Evolutionary conservation across 2,797 vertebrate genomes (phyloP), one percentile per base, ranked within the genome.

Genomic region (Hippoglossus hippoglossus): DNA sequence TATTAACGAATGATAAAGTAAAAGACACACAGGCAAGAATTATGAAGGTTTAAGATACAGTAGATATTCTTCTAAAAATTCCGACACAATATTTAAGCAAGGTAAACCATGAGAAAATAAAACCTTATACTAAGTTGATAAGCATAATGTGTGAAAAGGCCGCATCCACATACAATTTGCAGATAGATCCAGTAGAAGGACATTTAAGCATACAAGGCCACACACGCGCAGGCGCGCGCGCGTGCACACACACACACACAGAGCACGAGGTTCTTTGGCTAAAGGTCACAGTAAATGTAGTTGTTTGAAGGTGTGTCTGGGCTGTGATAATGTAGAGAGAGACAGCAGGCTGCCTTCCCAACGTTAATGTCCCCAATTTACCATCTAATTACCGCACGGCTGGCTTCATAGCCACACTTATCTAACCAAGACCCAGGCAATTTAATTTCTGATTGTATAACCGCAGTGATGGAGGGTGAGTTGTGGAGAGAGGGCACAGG

Each of bases 281-380:
- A 91, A 92, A 94, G 89, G 90, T 91, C 88, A 88, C 55, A 74
- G 85, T 86, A 90, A 92, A 92, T 92, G 90, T 84, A 88, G 79
- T 87, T 89, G 89, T 93, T 92, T 93, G 91, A 92, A 92, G 90
- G 90, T 91, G 89, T 90, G 90, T 85, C 86, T 91, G 88, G 85
- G 82, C 90, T 91, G 87, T 90, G 92, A 94, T 94, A 95, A 94
- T 94, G 86, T 90, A 87, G 87, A 84, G 85, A 87, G 87, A 86
- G 84, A 89, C 88, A 90, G 88, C 90, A 87, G 91, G 89, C 79
- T 80, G 86, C 87, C 88, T 90, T 83, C 75, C 88, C 84, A 84
- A 91, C 80, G 82, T 91, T 94, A 94, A 94, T 92, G 93, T 95
- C 88, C 90, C 90, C 92, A 94, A 95, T 95, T 95, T 95, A 93